These are phyloP conservation scores for Vannuccia rotundouncinata DNA, from an alignment of 2,888 invertebrate genomes.

Conservation along the genomic window DNA sequence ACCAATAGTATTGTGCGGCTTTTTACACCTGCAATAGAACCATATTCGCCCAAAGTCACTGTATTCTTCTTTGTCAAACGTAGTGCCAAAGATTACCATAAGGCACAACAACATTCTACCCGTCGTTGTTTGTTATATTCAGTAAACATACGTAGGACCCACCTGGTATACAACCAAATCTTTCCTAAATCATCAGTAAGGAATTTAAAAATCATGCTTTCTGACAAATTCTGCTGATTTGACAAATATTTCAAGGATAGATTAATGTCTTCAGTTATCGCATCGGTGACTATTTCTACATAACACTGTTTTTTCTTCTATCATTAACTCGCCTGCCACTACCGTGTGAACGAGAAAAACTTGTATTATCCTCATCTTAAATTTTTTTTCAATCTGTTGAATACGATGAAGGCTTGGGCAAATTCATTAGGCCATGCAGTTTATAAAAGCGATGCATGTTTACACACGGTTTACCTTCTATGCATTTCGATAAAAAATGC, in stretches of 20 bases:
- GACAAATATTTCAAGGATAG: background rate
- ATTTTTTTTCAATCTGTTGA: background rate
- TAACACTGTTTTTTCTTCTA: background rate
- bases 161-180: background rate
- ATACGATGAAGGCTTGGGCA: background rate
- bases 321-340: background rate
- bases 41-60: background rate
- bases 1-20: slow-evolving; percentile 13
- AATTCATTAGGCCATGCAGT: background rate
- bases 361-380: background rate
- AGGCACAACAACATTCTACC: background rate
- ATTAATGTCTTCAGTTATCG: background rate
- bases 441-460: background rate
- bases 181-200: background rate
- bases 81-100: background rate
- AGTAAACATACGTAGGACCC: background rate
- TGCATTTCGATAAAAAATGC: background rate
- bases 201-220: background rate
- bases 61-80: background rate
- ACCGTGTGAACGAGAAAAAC: background rate
- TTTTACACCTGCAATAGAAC: background rate
- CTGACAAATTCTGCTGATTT: background rate
- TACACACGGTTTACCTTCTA: background rate
- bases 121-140: background rate
- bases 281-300: background rate